Evolutionary conservation across 1,140 invertebrate species (phyloP).

Genomic region (Dreissena polymorpha): DNA sequence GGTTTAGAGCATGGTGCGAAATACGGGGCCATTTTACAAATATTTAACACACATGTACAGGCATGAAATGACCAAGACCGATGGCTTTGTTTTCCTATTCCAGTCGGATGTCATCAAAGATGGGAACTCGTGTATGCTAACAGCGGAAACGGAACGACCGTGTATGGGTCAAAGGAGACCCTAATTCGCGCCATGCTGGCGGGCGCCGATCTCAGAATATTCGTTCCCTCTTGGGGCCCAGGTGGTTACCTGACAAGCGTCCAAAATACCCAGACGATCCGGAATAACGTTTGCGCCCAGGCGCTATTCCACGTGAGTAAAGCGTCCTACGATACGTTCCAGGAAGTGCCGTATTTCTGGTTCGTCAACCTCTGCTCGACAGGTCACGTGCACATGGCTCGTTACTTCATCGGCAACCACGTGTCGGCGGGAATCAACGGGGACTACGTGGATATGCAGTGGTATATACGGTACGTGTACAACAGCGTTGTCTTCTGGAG

Average conservation of each 20-base stretch:
- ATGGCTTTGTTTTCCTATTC: background rate
- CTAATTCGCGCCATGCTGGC: constrained; percentile 30
- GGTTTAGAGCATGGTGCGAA: too few species aligned
- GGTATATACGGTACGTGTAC: constrained; percentile 46
- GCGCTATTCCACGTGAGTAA: constrained; percentile 49
- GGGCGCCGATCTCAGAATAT: constrained; percentile 43
- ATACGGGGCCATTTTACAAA: too few species aligned
- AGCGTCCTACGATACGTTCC: constrained; percentile 42
- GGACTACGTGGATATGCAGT: constrained; percentile 52
- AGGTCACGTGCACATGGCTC: constrained; percentile 44
- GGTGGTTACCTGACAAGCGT: constrained; percentile 52
- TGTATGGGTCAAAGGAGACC: constrained; percentile 36
- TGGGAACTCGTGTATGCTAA: constrained; percentile 39
- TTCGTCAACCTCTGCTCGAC: constrained; percentile 51
- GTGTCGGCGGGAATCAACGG: constrained; percentile 39
- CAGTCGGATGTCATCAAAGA: constrained; percentile 46
- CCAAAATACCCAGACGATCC: constrained; percentile 51
- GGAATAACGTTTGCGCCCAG: constrained; percentile 48
- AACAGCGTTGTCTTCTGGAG: too few species aligned
- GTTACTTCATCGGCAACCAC: constrained; percentile 53
- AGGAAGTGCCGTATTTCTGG: constrained; percentile 44
- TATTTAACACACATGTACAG: too few species aligned
- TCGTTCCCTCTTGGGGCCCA: constrained; percentile 48
- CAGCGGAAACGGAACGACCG: constrained; percentile 38
- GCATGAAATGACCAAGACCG: too few species aligned